Evolutionary conservation across 2,797 vertebrate species (phyloP), one percentile per base, ranked within the genome.

Genomic region (Chelon labrosus): DNA sequence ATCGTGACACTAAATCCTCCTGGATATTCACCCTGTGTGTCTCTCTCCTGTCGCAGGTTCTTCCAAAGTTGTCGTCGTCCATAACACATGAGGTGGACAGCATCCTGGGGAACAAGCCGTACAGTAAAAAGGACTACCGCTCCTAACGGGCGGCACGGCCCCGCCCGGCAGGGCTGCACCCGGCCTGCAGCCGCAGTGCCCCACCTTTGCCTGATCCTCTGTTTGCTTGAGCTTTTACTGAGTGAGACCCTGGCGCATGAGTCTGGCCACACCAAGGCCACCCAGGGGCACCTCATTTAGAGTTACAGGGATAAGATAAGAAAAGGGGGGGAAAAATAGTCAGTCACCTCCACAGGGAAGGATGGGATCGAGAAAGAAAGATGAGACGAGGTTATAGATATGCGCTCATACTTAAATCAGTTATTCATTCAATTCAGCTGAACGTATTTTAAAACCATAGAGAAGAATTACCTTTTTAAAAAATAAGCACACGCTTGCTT

Each of bases 41-140:
- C 10, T 77, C 11, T 44, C 5, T 80, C 22, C 22, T 62, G 37
- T 55, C 7, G 0, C 94, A 99, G 98, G 97, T 99, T 89, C 97
- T 99, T 93, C 97, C 98, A 25, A 99, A 99, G 93, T 86, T 99
- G 89, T 98, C 98, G 0, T 98, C 98, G 73, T 99, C 97, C 85
- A 96, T 98, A 64, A 93, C 96, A 88, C 98, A 99, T 0, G 98
- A 99, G 96, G 95, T 99, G 73, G 98, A 99, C 88, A 98, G 97
- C 91, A 99, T 99, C 93, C 94, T 99, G 94, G 98, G 98, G 91
- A 99, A 99, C 95, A 99, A 99, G 93, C 98, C 98, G 85, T 99
- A 97, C 95, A 99, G 96, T 96, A 99, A 99, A 96, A 99, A 99
- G 93, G 98, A 99, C 95, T 99, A 99, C 91, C 90, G 98, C 79